Evolutionary conservation across 1,140 invertebrate genomes (phyloP), one percentile per base, ranked within the genome.

Genomic region (Hyles euphorbiae): DNA sequence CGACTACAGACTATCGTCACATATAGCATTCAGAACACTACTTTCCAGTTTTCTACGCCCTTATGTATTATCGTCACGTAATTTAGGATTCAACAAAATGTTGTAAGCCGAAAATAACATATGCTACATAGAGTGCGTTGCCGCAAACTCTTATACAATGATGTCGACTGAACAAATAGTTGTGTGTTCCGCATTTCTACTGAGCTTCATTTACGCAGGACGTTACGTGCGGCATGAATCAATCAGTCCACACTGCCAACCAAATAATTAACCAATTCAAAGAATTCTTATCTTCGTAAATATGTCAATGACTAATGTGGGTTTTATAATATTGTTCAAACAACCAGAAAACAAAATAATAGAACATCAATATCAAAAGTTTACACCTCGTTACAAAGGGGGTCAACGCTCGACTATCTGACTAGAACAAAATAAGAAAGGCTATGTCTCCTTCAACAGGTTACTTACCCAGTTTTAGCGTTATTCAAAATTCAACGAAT

Each of bases 131-230:
- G 80, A 73, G 63, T 76, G 74, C 67, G 67, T 80, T 84, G 79
- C 72, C 67, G 71, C 85, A 88, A 86, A 86, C 77, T 82, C 81
- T 88, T 87, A 86, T 85, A 87, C 83, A 88, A 88, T 88, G 73
- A 83, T 83, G 83, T 81, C 79, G 73, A 85, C 83, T 81, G 77
- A 83, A 84, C 83, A 85, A 85, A 85, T 82, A 81, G 78, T 76
- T 81, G 66, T 84, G 78, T 84, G 85, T 88, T 87, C 82, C 86
- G 86, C 83, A 84, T 88, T 88, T 87, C 83, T 87, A 87, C 72
- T 74, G 72, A 83, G 78, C 79, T 78, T 83, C 81, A 78, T 87
- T 85, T 86, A 81, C 75, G 75, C 75, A 78, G 71, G 72, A 72
- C 68, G 70, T 82, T 78, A 79, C 78, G 76, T 79, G 67, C 66